phyloP scores from a whole-genome alignment of 2,888 invertebrate genomes.

The Pomacea canaliculata region DNA sequence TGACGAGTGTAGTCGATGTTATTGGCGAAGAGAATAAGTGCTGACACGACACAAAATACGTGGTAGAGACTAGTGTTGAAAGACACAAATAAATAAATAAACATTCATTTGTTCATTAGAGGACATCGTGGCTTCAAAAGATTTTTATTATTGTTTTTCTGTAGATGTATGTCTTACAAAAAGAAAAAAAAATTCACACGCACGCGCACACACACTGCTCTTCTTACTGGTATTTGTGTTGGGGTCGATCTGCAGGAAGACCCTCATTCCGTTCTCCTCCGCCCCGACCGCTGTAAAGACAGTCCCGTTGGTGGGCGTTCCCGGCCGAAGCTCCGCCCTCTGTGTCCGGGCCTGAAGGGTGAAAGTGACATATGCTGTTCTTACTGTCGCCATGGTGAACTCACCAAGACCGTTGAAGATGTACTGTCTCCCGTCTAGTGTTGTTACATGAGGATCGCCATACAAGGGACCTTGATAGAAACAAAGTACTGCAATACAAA shows the following conservation, averaged over 20 bases:
- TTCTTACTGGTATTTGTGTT: constrained; percentile 1
- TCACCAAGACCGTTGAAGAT: constrained; percentile 43
- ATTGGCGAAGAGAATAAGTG: constrained; percentile 21
- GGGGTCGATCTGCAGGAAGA: constrained; percentile 9
- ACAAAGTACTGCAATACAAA: not conserved
- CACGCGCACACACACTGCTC: too few species aligned
- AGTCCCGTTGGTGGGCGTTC: constrained; percentile 12
- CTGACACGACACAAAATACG: not conserved
- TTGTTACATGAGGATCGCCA: constrained; percentile 42
- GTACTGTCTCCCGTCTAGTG: constrained; percentile 32
- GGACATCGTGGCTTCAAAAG: too few species aligned
- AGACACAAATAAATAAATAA: not conserved
- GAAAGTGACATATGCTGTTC: not conserved
- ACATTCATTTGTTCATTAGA: not conserved
- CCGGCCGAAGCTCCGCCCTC: constrained; percentile 15
- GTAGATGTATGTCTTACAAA: too few species aligned
- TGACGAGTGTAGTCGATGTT: constrained; percentile 20
- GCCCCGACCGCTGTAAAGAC: constrained; percentile 12
- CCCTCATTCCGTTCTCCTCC: constrained; percentile 6
- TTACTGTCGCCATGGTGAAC: constrained; percentile 28
- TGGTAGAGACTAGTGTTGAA: not conserved
- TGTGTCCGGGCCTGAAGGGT: constrained; percentile 32
- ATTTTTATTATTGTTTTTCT: too few species aligned
- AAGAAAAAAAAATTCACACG: too few species aligned
- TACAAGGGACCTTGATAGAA: constrained; percentile 13